Base-by-base conservation (phyloP, 2,888 invertebrate genomes). In the Drosophila algonquin region DNA sequence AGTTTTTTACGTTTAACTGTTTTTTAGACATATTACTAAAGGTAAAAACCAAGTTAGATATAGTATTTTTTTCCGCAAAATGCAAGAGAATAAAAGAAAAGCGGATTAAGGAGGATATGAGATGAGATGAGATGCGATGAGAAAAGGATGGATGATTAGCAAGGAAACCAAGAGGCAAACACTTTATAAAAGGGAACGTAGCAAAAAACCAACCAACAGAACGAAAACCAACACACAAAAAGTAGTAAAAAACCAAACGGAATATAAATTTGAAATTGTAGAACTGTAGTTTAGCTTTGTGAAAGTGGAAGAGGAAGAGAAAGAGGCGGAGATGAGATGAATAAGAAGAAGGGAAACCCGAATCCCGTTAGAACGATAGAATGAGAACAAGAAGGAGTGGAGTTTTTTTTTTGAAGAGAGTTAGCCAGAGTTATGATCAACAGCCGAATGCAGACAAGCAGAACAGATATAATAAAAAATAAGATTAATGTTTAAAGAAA, bases 1-100 rank as follows among this genome's bases (percentile, higher is more conserved):
- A 87, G 78, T 76, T 80, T 85, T 81, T 85, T 83, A 77, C 73
- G 80, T 87, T 82, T 63, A 82, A 81, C 71, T 79, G 80, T 77
- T 83, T 81, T 76, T 62, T 80, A 77, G 79, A 58, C 56, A 60
- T 59, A 64, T 63, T 67, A 75, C 61, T 50, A 54, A 75, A 63
- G 57, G 68, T 52, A 53, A 63, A 63, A 67, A 72, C 73, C 51
- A 53, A 73, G 55, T 35, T 67, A 67, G 65, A 16, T 71, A 78
- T 75, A 68, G 70, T 76, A 79, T 62, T 70, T 74, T 80, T 78
- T 77, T 72, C 74, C 70, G 75, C 74, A 73, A 53, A 59, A 67
- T 70, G 55, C 61, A 44, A 50, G n/a, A 56, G 10, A 61, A 58
- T 48, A 65, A 53, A 57, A 52, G 45, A 30, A 30, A 30, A 50